These are phyloP conservation scores for Lucifuga dentata DNA, from an alignment of 2,113 vertebrate genomes.

Conservation along the genomic window DNA sequence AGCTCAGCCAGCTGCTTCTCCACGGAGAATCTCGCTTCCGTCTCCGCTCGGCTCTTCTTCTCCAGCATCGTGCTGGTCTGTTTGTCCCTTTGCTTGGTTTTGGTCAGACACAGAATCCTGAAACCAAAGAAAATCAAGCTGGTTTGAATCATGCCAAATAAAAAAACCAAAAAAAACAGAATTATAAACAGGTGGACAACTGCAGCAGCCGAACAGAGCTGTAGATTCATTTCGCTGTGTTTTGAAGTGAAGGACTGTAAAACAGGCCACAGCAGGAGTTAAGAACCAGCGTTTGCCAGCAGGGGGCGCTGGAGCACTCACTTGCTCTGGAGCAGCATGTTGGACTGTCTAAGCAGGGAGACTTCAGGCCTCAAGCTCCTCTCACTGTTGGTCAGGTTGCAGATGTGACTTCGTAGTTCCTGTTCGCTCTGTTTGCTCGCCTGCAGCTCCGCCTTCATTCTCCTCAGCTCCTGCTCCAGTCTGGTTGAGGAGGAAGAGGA, in stretches of 20 bases:
- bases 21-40: slow-evolving; percentile 75
- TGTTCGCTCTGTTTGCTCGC: slow-evolving; percentile 82
- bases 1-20: slow-evolving; percentile 83
- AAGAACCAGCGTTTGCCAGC: background rate
- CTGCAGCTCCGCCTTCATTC: slow-evolving; percentile 83
- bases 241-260: no score
- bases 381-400: slow-evolving; percentile 86
- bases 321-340: slow-evolving; percentile 87
- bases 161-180: no score
- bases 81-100: slow-evolving; percentile 87
- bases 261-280: slow-evolving; percentile 15
- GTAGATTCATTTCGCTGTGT: slow-evolving; percentile 5
- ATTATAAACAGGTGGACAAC: background rate
- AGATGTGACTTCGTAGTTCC: slow-evolving; percentile 85
- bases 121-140: slow-evolving; percentile 1
- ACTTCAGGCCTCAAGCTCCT: slow-evolving; percentile 85
- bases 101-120: slow-evolving; percentile 84
- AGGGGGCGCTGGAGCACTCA: slow-evolving; percentile 60
- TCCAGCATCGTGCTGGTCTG: slow-evolving; percentile 82
- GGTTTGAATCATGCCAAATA: slow-evolving; percentile 8
- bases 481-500: slow-evolving; percentile 45
- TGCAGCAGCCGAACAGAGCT: background rate
- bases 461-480: slow-evolving; percentile 83
- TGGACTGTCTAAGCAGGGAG: slow-evolving; percentile 84
- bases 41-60: slow-evolving; percentile 83